These are phyloP conservation scores for Drosophila kanapiae DNA, from an alignment of 1,140 invertebrate species.

Conservation along the genomic window DNA sequence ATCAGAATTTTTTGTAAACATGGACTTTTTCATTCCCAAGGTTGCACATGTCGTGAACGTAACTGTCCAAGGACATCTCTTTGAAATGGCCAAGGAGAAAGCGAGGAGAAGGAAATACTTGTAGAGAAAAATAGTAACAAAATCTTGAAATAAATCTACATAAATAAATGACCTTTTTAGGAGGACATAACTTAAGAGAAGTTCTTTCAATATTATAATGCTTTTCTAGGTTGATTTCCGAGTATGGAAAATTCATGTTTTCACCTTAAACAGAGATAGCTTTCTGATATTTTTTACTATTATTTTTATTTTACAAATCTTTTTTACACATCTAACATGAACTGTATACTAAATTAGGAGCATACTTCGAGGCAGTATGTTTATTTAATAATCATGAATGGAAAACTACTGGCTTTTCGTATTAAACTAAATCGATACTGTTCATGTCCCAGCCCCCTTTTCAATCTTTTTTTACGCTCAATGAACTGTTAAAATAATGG, in stretches of 20 bases:
- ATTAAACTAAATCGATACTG: not conserved
- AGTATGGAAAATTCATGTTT: not conserved
- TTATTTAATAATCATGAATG: not conserved
- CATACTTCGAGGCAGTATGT: slow-evolving; percentile 12
- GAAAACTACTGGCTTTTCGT: not conserved
- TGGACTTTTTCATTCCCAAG: slow-evolving; percentile 56
- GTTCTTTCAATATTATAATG: too few relatives aligned
- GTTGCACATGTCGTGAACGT: slow-evolving; percentile 38
- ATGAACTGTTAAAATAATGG: not conserved
- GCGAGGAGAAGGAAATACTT: slow-evolving; percentile 45
- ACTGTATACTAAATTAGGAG: not conserved
- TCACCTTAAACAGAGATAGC: not conserved
- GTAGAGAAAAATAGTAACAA: not conserved
- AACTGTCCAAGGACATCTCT: slow-evolving; percentile 38
- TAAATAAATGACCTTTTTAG: not conserved
- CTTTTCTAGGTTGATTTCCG: not conserved
- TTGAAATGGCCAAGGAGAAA: slow-evolving; percentile 49
- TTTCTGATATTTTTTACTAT: not conserved
- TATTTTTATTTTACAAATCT: not conserved
- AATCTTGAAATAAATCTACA: not conserved
- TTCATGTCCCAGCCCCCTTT: not conserved
- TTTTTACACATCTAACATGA: not conserved
- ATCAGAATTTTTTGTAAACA: slow-evolving; percentile 35
- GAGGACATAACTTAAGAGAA: not conserved
- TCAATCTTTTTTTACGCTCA: not conserved